Evolutionary conservation across 2,888 invertebrate genomes (phyloP).

Genomic region (Litoditis marina): DNA sequence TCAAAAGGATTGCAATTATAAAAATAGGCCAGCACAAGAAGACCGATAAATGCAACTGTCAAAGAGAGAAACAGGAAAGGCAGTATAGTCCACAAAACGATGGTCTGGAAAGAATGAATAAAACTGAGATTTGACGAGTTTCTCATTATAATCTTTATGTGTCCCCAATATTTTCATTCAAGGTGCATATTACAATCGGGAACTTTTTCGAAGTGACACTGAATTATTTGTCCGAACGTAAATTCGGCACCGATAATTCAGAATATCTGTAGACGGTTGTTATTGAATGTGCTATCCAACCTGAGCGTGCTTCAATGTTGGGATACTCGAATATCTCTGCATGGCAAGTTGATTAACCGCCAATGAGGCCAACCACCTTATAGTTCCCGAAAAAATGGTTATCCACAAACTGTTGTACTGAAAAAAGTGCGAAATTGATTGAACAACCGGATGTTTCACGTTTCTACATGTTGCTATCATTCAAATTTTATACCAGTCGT

Average conservation of each 20-base stretch:
- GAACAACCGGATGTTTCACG: too few relatives aligned
- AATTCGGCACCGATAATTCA: too few relatives aligned
- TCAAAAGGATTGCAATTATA: conserved; percentile 55
- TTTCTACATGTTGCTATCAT: too few relatives aligned
- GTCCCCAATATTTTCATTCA: too few relatives aligned
- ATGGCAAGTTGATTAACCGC: conserved; percentile 55
- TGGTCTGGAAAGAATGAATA: conserved; percentile 25
- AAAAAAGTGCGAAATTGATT: conserved; percentile 1
- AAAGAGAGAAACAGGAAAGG: conserved; percentile 51
- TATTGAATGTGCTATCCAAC: too few relatives aligned
- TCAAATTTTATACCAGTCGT: too few relatives aligned
- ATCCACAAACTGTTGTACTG: conserved; percentile 56
- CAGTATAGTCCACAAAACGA: conserved; percentile 45
- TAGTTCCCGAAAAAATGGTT: conserved; percentile 47
- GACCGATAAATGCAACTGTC: conserved; percentile 49
- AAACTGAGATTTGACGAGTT: too few relatives aligned
- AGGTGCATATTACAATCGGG: too few relatives aligned
- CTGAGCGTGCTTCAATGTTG: conserved; percentile 42
- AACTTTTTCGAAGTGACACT: too few relatives aligned
- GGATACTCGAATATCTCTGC: conserved; percentile 51
- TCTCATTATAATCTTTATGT: too few relatives aligned
- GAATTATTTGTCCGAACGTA: too few relatives aligned
- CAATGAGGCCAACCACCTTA: conserved; percentile 53
- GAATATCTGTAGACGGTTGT: too few relatives aligned
- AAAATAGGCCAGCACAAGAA: conserved; percentile 54